Evolutionary conservation across 1,140 invertebrate genomes (phyloP), one percentile per base, ranked within the genome.

Genomic region (Dinoponera quadriceps): DNA sequence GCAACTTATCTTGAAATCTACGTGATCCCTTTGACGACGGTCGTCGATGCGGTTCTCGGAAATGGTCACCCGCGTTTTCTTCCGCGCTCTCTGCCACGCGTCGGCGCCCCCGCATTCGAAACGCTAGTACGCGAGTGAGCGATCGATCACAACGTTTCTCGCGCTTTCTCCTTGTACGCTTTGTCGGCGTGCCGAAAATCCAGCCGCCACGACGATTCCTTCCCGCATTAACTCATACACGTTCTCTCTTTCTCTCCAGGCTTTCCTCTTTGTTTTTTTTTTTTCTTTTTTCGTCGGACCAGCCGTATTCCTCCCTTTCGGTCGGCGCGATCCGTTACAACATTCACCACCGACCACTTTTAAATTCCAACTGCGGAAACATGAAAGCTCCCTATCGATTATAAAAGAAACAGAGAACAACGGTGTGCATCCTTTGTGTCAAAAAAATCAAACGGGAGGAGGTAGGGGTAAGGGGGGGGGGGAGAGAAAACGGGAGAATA

Each of bases 11-110:
- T 27, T 27, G 33, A 44, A 75, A 82, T 48, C 18, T 78, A 22
- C 27, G 54, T 59, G 13, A 22, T 73, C 60, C 60, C 87, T 88
- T 88, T 88, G 87, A 88, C n/a, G 65, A n/a, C n/a, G n/a, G n/a
- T n/a, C n/a, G n/a, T n/a, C n/a, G n/a, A n/a, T n/a, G n/a, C n/a
- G n/a, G n/a, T n/a, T n/a, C n/a, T n/a, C n/a, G n/a, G n/a, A n/a
- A n/a, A n/a, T n/a, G n/a, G n/a, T n/a, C n/a, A n/a, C n/a, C n/a
- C n/a, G n/a, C n/a, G n/a, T n/a, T n/a, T n/a, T n/a, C n/a, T n/a
- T n/a, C n/a, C n/a, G n/a, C n/a, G n/a, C n/a, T n/a, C n/a, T n/a
- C n/a, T n/a, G n/a, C n/a, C n/a, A n/a, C 60, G 27, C 13, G 14
- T 59, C 65, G 25, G 22, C 66, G 25, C 60, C 55, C 60, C 44